Conservation (phyloP, 2,888 invertebrate genomes). For the Sarcophaga rosellei region DNA sequence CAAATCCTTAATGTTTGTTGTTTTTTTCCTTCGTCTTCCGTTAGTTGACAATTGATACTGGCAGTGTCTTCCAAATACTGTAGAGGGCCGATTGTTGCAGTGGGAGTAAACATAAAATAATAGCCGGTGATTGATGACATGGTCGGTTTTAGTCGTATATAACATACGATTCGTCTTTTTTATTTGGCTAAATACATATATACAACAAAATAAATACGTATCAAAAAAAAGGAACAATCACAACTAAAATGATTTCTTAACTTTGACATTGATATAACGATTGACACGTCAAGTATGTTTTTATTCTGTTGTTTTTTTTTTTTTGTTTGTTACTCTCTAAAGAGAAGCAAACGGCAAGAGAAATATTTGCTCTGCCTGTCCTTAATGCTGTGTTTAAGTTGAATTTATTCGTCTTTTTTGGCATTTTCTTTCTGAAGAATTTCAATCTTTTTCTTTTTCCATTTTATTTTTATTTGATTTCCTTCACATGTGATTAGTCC, state of each 20-base stretch:
- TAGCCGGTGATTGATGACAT: constrained; percentile 49
- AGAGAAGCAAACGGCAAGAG: not conserved
- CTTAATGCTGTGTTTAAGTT: no score
- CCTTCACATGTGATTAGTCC: constrained; percentile 34
- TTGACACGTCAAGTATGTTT: constrained; percentile 49
- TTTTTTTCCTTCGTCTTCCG: not conserved
- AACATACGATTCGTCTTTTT: not conserved
- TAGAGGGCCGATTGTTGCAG: not conserved
- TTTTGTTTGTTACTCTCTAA: not conserved
- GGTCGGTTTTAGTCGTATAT: constrained; percentile 1
- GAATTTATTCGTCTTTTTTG: no score
- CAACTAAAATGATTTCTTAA: constrained; percentile 40
- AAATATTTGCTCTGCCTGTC: no score
- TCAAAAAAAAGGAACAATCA: constrained; percentile 5
- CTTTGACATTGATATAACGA: constrained; percentile 60
- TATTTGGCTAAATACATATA: not conserved
- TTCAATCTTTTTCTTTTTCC: not conserved
- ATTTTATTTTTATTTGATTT: not conserved
- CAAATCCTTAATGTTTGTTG: no score
- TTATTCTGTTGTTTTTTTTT: constrained; percentile 3
- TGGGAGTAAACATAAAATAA: not conserved
- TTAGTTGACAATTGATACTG: not conserved
- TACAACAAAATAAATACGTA: not conserved
- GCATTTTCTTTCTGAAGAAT: not conserved
- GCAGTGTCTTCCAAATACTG: not conserved